These are phyloP conservation scores for Stomorhina lunata DNA, from an alignment of 2,888 invertebrate species.

Conservation along the genomic window DNA sequence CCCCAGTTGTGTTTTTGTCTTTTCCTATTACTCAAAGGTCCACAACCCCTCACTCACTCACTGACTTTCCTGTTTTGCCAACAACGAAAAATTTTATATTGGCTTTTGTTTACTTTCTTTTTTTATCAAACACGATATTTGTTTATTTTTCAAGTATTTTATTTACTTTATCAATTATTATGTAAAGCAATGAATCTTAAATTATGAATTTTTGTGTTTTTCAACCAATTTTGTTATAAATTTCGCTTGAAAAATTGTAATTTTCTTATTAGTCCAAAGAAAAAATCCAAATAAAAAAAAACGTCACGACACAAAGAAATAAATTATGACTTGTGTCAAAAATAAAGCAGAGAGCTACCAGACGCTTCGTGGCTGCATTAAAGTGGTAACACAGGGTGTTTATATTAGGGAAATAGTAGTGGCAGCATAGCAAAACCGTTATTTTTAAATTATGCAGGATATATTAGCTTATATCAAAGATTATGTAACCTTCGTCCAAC, in stretches of 20 bases:
- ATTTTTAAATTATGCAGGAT: too few species aligned
- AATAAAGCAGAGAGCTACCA: not conserved
- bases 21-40: not conserved
- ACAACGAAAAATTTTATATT: not conserved
- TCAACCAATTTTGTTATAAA: not conserved
- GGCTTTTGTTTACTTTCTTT: slow-evolving; percentile 30
- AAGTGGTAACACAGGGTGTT: too few species aligned
- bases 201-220: not conserved
- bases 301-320: slow-evolving; percentile 54
- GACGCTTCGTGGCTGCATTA: too few species aligned
- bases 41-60: too few species aligned
- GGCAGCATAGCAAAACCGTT: not conserved
- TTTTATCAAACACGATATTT: not conserved
- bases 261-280: slow-evolving; percentile 18
- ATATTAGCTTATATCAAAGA: too few species aligned
- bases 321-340: slow-evolving; percentile 29
- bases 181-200: not conserved
- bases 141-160: not conserved
- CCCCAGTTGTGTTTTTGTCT: not conserved
- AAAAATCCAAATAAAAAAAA: slow-evolving; percentile 44
- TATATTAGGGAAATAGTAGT: too few species aligned
- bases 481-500: too few species aligned
- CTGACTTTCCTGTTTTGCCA: slow-evolving; percentile 2
- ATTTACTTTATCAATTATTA: not conserved
- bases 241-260: slow-evolving; percentile 13